Conservation (phyloP, 2,888 invertebrate species). For the Argyra leucocephala region DNA sequence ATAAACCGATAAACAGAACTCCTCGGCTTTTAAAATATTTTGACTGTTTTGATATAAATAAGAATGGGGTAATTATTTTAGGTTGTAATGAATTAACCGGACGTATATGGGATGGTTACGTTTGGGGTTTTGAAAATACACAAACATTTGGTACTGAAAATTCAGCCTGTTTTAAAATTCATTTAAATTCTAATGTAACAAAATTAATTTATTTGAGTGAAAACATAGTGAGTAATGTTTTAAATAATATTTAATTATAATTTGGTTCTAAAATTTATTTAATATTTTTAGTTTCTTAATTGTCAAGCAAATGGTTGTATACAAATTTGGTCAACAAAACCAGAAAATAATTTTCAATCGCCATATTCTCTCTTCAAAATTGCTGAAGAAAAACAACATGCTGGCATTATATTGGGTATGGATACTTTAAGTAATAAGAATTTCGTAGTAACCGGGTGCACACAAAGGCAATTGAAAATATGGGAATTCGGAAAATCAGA, state of each 20-base stretch:
- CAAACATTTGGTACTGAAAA: conserved; percentile 24
- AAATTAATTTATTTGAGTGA: conserved; percentile 33
- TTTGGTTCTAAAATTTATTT: not conserved
- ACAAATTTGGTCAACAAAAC: conserved; percentile 40
- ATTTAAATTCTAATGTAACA: conserved; percentile 32
- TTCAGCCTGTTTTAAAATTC: conserved; percentile 31
- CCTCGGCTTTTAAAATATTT: conserved; percentile 35
- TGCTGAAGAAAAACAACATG: conserved; percentile 34
- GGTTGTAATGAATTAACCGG: conserved; percentile 37
- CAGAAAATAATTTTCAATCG: conserved; percentile 30
- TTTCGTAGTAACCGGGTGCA: conserved; percentile 33
- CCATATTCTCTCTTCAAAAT: conserved; percentile 37
- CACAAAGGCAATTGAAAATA: conserved; percentile 31
- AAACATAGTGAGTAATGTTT: conserved; percentile 30
- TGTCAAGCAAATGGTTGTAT: conserved; percentile 27
- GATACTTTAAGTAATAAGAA: conserved; percentile 31
- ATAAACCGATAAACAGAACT: conserved; percentile 32
- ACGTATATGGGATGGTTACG: conserved; percentile 35
- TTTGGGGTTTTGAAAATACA: conserved; percentile 35
- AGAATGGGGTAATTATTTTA: conserved; percentile 27
- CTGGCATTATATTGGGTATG: conserved; percentile 34
- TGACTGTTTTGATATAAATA: conserved; percentile 35
- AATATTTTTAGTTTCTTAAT: conserved; percentile 15
- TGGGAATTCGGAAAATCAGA: conserved; percentile 39
- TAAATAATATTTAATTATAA: not conserved